Percentiles rank a stretch among this genome's conserved stretches.
Conservation (phyloP, 2,113 vertebrate genomes). For the Neotragus pygmaeus region DNA sequence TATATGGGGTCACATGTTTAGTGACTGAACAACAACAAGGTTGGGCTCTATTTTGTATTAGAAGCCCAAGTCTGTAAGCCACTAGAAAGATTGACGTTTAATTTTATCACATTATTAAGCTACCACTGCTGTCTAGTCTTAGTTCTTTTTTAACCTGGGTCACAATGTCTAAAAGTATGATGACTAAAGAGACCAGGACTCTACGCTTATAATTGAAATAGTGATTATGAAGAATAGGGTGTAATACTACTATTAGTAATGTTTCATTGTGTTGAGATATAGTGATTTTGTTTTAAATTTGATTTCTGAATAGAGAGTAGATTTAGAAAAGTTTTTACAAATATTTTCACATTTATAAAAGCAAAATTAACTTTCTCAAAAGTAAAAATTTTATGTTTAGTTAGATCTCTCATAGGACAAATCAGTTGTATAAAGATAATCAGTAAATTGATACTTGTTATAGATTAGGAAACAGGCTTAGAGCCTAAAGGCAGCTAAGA, state of each 20-base stretch:
- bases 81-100: not conserved
- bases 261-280: not conserved
- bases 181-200: not conserved
- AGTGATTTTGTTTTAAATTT: slow-evolving; percentile 19
- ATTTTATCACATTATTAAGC: not conserved
- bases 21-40: not conserved
- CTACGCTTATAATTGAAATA: not conserved
- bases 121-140: not conserved
- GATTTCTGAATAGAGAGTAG: not conserved
- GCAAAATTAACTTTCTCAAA: not conserved
- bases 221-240: not conserved
- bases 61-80: not conserved
- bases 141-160: not conserved
- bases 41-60: not conserved
- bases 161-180: not conserved
- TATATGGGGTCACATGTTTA: not conserved
- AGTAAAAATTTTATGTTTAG: not conserved
- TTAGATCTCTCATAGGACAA: not conserved
- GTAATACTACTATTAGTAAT: not conserved
- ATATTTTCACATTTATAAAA: not conserved
- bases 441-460: not conserved
- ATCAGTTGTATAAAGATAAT: not conserved
- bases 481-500: not conserved
- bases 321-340: not conserved
- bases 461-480: not conserved